Evolutionary conservation across 2,113 vertebrate genomes (phyloP).

Genomic region (Laterallus jamaicensis): DNA sequence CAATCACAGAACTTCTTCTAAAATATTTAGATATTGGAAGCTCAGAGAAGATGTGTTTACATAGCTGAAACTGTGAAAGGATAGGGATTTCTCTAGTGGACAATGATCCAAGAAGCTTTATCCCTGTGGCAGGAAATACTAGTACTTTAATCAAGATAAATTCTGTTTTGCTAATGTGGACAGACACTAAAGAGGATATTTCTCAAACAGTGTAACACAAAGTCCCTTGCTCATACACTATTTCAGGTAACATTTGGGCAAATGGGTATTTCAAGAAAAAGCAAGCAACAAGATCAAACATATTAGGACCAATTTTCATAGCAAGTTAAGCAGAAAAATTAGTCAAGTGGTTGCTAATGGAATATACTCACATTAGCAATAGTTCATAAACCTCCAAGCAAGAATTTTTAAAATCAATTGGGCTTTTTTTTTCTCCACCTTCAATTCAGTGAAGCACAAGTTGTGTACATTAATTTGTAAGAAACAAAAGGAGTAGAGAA

Average conservation of each 20-base stretch:
- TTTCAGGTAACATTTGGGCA: neutral
- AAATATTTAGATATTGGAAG: neutral
- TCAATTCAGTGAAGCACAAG: neutral
- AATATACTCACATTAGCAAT: neutral
- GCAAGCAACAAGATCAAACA: neutral
- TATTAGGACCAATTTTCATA: neutral
- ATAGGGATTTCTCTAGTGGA: neutral
- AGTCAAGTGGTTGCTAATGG: neutral
- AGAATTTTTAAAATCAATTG: neutral
- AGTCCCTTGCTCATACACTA: neutral
- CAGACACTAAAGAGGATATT: neutral
- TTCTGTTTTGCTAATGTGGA: neutral
- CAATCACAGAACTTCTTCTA: neutral
- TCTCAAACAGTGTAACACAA: neutral
- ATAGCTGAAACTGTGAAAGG: conserved; percentile 6
- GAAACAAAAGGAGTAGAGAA: neutral
- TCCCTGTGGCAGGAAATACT: neutral
- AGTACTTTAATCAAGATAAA: neutral
- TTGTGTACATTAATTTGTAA: neutral
- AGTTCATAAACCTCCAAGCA: neutral
- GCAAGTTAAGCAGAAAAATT: neutral
- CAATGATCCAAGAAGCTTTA: neutral
- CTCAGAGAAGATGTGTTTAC: neutral
- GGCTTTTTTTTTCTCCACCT: neutral
- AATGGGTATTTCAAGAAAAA: neutral